Evolutionary conservation across 2,888 invertebrate genomes (phyloP), one percentile per base, ranked within the genome.

Genomic region (Chaitophorus viminalis): DNA sequence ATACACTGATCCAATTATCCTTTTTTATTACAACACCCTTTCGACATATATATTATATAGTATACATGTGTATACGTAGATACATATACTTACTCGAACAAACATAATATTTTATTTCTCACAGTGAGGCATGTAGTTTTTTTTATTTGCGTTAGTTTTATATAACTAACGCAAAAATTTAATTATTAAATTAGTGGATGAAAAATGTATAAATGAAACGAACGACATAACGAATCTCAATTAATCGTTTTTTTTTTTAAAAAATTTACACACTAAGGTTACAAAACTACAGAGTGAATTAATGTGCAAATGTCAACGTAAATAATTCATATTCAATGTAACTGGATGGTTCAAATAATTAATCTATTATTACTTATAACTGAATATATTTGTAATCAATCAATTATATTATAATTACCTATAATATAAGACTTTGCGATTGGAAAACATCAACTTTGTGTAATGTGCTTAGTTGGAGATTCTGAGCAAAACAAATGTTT

Each of bases 11-110:
- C n/a, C 54, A 83, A 83, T 83, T 83, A 83, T 74, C 74, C 60
- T 83, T 60, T 83, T 83, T 83, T 83, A 83, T 75, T 74, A 39
- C 29, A 74, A 83, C 83, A 83, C 60, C 52, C 83, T 83, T 75
- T 82, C 8, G 46, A 52, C 36, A 70, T 82, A 82, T 72, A 33
- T 82, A 31, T 14, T 54, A 72, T 46, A 65, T 21, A 18, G 25
- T 65, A 6, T 11, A 68, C 5, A 31, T 31, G 68, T 31, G 31
- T 82, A 36, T 5, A 79, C 39, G 29, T 36, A 74, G 11, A 82
- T 29, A 36, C 25, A 54, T 39, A 39, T 39, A 39, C 11, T 39
- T 5, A 25, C 60, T 9, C 25, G 60, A 2, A 60, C 6, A 68
- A 68, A 68, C 68, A 68, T 46, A 52, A 70, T 52, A 82, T 33